Evolutionary conservation across 2,888 invertebrate genomes (phyloP), one percentile per base, ranked within the genome.

Genomic region (Pseudococcus longispinus): DNA sequence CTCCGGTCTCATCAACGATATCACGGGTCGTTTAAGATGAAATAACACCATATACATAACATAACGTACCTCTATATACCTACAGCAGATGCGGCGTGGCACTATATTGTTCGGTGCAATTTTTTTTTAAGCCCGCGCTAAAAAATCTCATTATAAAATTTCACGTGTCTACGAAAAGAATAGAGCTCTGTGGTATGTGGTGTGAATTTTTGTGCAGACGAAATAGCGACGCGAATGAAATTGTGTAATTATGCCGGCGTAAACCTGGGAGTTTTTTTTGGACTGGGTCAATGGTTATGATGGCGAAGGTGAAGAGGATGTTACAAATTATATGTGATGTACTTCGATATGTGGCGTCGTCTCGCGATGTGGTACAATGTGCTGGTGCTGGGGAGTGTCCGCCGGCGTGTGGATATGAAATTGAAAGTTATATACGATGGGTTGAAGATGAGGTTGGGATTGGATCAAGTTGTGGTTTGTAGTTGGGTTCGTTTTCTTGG

Each of bases 211-310:
- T 60, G 11, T 60, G n/a, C n/a, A 60, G 60, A 60, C 23, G 23
- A 60, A 60, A 60, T 23, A 60, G 60, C 55, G 55, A 55, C 55
- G 55, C 55, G 55, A 55, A 55, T 8, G 20, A 60, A 60, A 60
- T 60, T 23, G 23, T 13, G 60, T 60, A 60, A 60, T 60, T 60
- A 60, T 20, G 18, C 4, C 29, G 11, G 2, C 20, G 42, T 20
- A 80, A 80, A 42, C 42, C 37, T 80, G 77, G 42, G 77, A 80
- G 77, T 80, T 42, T 42, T n/a, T 80, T 80, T 42, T 80, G 20
- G 77, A 42, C 77, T 80, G 42, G 77, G 77, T 80, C 77, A 80
- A 42, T 42, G 77, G 42, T 80, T 74, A 29, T 32, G 60, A 70
- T 29, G 29, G 70, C 29, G 70, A 70, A 29, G 70, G 29, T 70